Conservation (phyloP, 2,113 vertebrate genomes). For the Phylloscopus trochilus region DNA sequence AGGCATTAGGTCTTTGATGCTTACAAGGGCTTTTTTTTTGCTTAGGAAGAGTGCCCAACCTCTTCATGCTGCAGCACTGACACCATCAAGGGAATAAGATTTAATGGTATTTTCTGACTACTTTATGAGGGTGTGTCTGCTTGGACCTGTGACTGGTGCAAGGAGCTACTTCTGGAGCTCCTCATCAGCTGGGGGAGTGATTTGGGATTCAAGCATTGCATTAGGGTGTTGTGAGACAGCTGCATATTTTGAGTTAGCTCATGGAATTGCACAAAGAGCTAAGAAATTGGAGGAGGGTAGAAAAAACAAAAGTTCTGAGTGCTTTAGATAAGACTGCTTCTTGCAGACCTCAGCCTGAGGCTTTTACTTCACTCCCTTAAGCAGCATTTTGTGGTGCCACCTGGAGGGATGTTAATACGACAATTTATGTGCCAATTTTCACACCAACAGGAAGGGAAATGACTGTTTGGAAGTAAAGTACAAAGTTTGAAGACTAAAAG, state of each 20-base stretch:
- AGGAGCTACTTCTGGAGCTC: neutral
- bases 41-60: neutral
- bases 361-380: neutral
- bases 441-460: neutral
- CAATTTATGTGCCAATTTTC: neutral
- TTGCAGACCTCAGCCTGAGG: neutral
- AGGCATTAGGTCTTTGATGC: neutral
- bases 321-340: neutral
- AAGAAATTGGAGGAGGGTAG: neutral
- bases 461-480: neutral
- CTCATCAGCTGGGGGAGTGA: neutral
- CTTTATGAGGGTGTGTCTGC: neutral
- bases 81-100: neutral
- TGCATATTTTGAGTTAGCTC: neutral
- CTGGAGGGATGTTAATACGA: neutral
- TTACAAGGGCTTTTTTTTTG: neutral
- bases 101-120: neutral
- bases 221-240: neutral
- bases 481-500: neutral
- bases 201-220: neutral
- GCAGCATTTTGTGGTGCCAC: neutral
- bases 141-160: fast-evolving
- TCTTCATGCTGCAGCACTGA: neutral
- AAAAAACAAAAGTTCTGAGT: neutral
- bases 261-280: neutral